Evolutionary conservation across 2,113 vertebrate species (phyloP), one percentile per base, ranked within the genome.

Genomic region (Alectura lathami): DNA sequence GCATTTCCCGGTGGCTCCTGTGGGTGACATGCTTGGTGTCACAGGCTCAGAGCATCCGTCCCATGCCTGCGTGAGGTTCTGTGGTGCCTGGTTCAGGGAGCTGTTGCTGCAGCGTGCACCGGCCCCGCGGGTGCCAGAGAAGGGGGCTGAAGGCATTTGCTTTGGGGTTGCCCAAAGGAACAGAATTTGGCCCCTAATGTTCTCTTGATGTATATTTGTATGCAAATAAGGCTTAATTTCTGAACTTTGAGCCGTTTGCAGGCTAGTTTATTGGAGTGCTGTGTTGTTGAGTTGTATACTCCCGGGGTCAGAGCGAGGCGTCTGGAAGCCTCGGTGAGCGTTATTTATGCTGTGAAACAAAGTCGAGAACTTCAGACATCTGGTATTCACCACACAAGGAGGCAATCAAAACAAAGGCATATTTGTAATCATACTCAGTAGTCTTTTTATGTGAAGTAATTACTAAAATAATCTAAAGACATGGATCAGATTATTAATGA

Each of bases 381-480:
- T 96, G 95, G 81, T 77, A 36, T 42, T 73, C 47, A 1, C 78
- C 75, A 11, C 76, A 43, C 77, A 95, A 92, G 74, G 54, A 80
- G 77, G 43, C 64, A 80, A 81, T 51, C 86, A 94, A 86, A 95
- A 89, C 86, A 96, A 80, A 96, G 89, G n/a, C 86, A 53, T 30
- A 17, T 82, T 94, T 94, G 86, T 86, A 92, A 94, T 96, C 92
- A 80, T 63, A 40, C 82, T 96, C 91, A 45, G 83, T 72, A 76
- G 93, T 38, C 77, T 88, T 96, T 95, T 91, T 84, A 94, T 89
- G 95, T 56, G 92, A 50, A 62, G 68, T 91, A 94, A 96, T 96
- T 94, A 70, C 83, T 59, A 87, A 97, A 95, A 96, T 96, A 94
- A 97, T 95, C 67, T 13, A 38, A 81, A 94, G 84, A 34, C 83